A percentile compares a stretch with the other conserved stretches of the same genome.
phyloP scores from a whole-genome alignment of 2,888 invertebrate species.

The Leptura quadrifasciata region DNA sequence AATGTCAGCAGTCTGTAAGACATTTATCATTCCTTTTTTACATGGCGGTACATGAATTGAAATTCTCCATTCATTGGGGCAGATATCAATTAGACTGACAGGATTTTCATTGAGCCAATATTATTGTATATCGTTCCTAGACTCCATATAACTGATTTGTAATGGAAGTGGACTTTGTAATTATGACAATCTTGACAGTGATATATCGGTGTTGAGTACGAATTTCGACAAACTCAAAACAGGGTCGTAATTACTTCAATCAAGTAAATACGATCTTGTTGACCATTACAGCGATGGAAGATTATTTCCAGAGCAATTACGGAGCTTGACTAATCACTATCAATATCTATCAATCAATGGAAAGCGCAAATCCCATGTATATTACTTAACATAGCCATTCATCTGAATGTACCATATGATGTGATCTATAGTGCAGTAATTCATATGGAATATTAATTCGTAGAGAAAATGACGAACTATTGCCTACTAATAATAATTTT shows the following conservation, averaged over 20 bases:
- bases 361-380: slow-evolving; percentile 28
- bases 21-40: too few relatives aligned
- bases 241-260: slow-evolving; percentile 13
- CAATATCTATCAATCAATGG: slow-evolving; percentile 32
- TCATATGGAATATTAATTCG: neutral
- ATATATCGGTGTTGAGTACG: neutral
- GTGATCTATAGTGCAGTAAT: neutral
- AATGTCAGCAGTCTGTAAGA: too few relatives aligned
- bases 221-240: slow-evolving; percentile 4
- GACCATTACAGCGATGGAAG: slow-evolving; percentile 7
- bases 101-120: too few relatives aligned
- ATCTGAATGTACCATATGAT: neutral
- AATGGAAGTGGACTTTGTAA: neutral
- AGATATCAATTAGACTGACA: too few relatives aligned
- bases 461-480: neutral
- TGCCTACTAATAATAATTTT: neutral
- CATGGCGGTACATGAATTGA: too few relatives aligned
- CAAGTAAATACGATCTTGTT: slow-evolving; percentile 14
- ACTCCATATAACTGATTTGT: neutral
- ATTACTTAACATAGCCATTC: neutral
- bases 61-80: too few relatives aligned
- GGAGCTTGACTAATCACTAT: slow-evolving; percentile 22
- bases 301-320: slow-evolving; percentile 35
- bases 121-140: too few relatives aligned
- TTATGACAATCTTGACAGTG: slow-evolving; percentile 12